These are phyloP conservation scores for Megaptera novaeangliae DNA, from an alignment of 2,113 vertebrate species.

Conservation along the genomic window DNA sequence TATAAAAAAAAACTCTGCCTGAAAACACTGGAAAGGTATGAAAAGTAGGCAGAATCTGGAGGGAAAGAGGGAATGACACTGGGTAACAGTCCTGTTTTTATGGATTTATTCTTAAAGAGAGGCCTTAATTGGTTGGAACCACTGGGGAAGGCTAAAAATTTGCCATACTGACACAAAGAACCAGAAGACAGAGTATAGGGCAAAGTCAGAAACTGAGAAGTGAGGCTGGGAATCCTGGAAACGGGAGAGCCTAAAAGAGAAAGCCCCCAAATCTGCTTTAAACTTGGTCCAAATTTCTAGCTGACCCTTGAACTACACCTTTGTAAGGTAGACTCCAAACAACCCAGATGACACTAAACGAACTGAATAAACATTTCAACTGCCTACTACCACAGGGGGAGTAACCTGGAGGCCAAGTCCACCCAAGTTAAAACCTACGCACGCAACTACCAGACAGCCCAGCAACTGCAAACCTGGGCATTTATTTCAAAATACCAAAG, in stretches of 20 bases:
- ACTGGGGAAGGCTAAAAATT: not conserved
- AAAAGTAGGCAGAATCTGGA: not conserved
- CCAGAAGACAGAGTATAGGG: not conserved
- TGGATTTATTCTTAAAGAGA: not conserved
- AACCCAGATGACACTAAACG: not conserved
- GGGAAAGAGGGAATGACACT: not conserved
- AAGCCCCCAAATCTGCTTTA: not conserved
- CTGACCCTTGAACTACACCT: not conserved
- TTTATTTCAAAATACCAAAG: not conserved
- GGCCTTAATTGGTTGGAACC: not conserved
- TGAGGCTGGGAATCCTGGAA: not conserved
- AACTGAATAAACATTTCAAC: not conserved
- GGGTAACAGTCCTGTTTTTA: not conserved
- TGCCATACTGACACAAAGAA: not conserved
- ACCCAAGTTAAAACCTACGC: not conserved
- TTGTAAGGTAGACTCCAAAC: not conserved
- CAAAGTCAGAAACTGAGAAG: constrained; percentile 11
- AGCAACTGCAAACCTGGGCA: not conserved
- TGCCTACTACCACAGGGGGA: not conserved
- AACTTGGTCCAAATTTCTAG: not conserved
- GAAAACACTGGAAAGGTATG: not conserved
- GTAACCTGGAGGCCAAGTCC: not conserved
- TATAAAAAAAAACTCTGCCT: not conserved
- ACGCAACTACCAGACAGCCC: not conserved
- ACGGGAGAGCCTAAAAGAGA: not conserved